Evolutionary conservation across 2,888 invertebrate species (phyloP), one percentile per base, ranked within the genome.

Genomic region (Conus canariensis): DNA sequence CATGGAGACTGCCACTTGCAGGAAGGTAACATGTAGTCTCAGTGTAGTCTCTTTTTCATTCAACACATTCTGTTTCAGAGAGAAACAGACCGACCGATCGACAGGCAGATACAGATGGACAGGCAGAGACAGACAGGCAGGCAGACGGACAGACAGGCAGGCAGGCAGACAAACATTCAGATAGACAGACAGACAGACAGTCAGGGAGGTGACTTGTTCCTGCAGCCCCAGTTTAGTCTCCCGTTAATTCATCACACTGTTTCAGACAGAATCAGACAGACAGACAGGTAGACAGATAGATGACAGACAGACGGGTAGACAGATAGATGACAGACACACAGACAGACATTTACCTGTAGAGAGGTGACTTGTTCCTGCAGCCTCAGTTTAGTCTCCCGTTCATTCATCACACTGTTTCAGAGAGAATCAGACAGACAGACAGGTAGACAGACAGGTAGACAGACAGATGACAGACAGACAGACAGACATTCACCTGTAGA

Each of bases 221-320:
- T 94, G 93, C 30, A 95, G 92, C 12, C 94, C 90, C 7, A 94
- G 92, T 88, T 94, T 95, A n/a, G 93, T 92, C 91, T 95, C 95
- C 86, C 94, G 91, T 87, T 95, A 95, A 92, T 94, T 94, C 91
- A 93, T 94, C 70, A 95, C 90, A 12, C 70, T 95, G 94, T 90
- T 95, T 95, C 45, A 96, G 92, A 60, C 0, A 70, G 22, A 70
- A 22, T 19, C n/a, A 22, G 22, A 70, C 70, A 70, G 8, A 70
- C 70, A 70, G 8, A 70, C 70, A 70, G 22, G 7, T 8, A 16
- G 70, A 60, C 14, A 22, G 9, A 86, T 6, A 83, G 8, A 30
- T 45, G 8, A 30, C 60, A 30, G 22, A 89, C 77, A 82, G 16
- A 83, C 45, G 30, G 22, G 7, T 8, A 16, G 70, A 60, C 14